Conservation (phyloP, 2,888 invertebrate genomes). For the Clostera curtula region DNA sequence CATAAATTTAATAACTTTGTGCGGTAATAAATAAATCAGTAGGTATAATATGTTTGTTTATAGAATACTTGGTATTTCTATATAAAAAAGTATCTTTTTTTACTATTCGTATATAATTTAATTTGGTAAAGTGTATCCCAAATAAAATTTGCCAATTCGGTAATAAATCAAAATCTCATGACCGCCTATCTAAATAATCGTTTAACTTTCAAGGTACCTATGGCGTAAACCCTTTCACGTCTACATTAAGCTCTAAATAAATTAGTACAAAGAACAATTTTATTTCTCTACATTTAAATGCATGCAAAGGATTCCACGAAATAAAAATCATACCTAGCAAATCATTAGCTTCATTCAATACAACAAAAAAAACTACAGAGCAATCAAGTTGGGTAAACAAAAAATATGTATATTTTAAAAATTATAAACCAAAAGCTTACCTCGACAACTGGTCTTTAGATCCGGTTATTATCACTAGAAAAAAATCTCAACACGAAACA, state of each 20-base stretch:
- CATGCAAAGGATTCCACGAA: slow-evolving; percentile 7
- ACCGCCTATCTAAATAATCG: too few species aligned
- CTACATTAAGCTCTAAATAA: slow-evolving; percentile 5
- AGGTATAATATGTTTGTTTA: too few species aligned
- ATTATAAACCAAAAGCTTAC: slow-evolving; percentile 40
- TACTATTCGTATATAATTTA: too few species aligned
- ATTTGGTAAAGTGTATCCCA: too few species aligned
- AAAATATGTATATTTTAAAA: slow-evolving; percentile 35
- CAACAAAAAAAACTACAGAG: slow-evolving; percentile 27
- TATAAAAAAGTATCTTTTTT: too few species aligned
- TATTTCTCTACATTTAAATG: slow-evolving; percentile 2
- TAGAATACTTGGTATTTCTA: too few species aligned
- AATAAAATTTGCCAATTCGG: too few species aligned
- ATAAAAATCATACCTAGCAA: slow-evolving; percentile 13
- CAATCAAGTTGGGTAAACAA: slow-evolving; percentile 23
- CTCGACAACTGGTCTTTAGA: slow-evolving; percentile 30
- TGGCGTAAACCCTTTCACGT: slow-evolving; percentile 17
- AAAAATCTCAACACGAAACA: slow-evolving; percentile 28
- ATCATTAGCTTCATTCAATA: slow-evolving; percentile 17
- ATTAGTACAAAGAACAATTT: not conserved
- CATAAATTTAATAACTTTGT: too few species aligned
- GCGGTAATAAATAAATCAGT: too few species aligned
- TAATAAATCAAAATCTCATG: too few species aligned
- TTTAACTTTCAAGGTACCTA: slow-evolving; percentile 28
- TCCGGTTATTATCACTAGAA: slow-evolving; percentile 27